Conservation (phyloP, 2,797 vertebrate genomes). For the Masticophis lateralis region DNA sequence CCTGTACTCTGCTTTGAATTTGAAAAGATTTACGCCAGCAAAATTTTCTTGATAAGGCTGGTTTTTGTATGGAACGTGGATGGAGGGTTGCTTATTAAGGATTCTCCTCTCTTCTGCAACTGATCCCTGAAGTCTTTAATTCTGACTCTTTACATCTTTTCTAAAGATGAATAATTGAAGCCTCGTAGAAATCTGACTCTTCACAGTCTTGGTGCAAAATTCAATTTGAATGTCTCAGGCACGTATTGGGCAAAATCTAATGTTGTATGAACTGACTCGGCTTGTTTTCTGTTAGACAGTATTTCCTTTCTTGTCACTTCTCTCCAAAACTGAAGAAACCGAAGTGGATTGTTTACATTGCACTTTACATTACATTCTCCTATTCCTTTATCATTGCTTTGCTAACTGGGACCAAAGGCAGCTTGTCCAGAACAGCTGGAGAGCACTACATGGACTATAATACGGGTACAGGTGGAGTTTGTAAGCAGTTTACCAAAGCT, state of each 20-base stretch:
- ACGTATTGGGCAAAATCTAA: not conserved
- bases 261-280: not conserved
- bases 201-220: slow-evolving; percentile 23
- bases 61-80: slow-evolving; percentile 30
- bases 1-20: slow-evolving; percentile 32
- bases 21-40: slow-evolving; percentile 53
- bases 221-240: not conserved
- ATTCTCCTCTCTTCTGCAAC: slow-evolving; percentile 20
- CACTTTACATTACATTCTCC: too few species aligned
- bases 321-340: not conserved
- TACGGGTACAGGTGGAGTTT: not conserved
- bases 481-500: not conserved
- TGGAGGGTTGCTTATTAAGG: slow-evolving; percentile 39
- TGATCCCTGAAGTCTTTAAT: slow-evolving; percentile 34
- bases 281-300: not conserved
- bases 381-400: not conserved
- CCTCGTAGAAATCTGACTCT: not conserved
- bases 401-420: not conserved
- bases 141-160: slow-evolving; percentile 30
- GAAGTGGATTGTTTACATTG: not conserved
- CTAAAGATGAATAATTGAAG: slow-evolving; percentile 41
- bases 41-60: slow-evolving; percentile 47
- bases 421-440: not conserved
- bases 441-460: not conserved
- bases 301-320: not conserved